Percentiles rank a stretch among this genome's conserved stretches.
These are phyloP conservation scores for Acholoe squamosa DNA, from an alignment of 2,888 invertebrate genomes.

Conservation along the genomic window DNA sequence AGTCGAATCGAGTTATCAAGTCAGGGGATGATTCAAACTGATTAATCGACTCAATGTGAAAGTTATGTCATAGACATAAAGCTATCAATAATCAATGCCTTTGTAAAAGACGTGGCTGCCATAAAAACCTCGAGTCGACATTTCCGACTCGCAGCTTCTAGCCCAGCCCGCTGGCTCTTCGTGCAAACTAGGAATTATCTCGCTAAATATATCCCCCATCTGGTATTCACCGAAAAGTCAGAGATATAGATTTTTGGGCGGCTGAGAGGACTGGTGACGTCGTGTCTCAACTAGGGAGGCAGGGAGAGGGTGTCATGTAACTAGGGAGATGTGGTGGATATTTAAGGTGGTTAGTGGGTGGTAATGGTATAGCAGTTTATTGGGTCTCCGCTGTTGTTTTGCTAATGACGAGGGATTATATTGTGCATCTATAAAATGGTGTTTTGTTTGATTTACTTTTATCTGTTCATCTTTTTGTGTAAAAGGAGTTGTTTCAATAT, in stretches of 20 bases:
- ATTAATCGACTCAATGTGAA: slow-evolving; percentile 46
- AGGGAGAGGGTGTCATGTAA: neutral
- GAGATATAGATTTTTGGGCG: slow-evolving; percentile 36
- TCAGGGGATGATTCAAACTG: neutral
- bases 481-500: no score
- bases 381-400: neutral
- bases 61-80: slow-evolving; percentile 51
- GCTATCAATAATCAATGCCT: slow-evolving; percentile 40
- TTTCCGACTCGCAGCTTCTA: neutral
- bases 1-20: slow-evolving; percentile 21
- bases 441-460: no score
- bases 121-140: neutral
- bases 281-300: neutral
- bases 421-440: no score
- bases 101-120: neutral
- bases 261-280: neutral
- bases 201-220: slow-evolving; percentile 42
- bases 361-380: neutral
- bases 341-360: neutral
- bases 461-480: no score
- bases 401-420: no score
- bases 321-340: neutral
- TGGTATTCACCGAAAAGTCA: slow-evolving; percentile 35
- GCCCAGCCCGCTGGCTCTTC: neutral
- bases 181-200: slow-evolving; percentile 34